Evolutionary conservation across 1,140 invertebrate species (phyloP).

Genomic region (Battus philenor): DNA sequence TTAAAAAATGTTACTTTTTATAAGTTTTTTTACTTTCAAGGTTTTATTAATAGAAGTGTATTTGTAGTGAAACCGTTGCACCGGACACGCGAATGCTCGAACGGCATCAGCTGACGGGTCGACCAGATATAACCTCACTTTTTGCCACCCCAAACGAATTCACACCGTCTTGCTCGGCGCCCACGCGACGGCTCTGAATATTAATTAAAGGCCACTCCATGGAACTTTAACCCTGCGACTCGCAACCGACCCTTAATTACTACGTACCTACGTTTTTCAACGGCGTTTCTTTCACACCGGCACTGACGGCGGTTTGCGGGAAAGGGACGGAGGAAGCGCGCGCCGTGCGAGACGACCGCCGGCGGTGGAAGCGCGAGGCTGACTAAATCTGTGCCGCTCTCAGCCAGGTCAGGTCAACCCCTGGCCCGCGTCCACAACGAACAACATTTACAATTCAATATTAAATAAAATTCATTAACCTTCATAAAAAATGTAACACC

Average conservation of each 20-base stretch:
- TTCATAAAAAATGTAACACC: too few relatives aligned
- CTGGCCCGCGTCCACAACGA: constrained; percentile 22
- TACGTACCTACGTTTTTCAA: constrained; percentile 47
- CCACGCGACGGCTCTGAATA: constrained; percentile 16
- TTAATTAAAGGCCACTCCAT: constrained; percentile 38
- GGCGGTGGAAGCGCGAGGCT: constrained; percentile 31
- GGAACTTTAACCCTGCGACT: constrained; percentile 43
- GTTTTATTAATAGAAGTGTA: too few relatives aligned
- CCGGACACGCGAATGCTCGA: too few relatives aligned
- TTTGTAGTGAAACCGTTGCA: too few relatives aligned
- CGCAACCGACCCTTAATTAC: constrained; percentile 36
- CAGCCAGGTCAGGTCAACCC: constrained; percentile 38
- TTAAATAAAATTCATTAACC: too few relatives aligned
- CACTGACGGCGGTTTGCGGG: constrained; percentile 37
- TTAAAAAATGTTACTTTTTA: too few relatives aligned
- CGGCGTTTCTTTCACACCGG: constrained; percentile 45
- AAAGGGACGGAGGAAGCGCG: constrained; percentile 32
- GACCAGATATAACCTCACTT: constrained; percentile 4
- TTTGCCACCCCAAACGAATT: not conserved
- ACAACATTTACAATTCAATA: too few relatives aligned
- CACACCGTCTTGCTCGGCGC: constrained; percentile 1
- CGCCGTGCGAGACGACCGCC: constrained; percentile 23
- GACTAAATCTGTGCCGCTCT: constrained; percentile 43
- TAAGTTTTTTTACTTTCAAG: too few relatives aligned
- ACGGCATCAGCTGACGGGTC: constrained; percentile 11